Conservation (phyloP, 30 jellyfish, hydroid and myxozoan species). For the Pelagia noctiluca region DNA sequence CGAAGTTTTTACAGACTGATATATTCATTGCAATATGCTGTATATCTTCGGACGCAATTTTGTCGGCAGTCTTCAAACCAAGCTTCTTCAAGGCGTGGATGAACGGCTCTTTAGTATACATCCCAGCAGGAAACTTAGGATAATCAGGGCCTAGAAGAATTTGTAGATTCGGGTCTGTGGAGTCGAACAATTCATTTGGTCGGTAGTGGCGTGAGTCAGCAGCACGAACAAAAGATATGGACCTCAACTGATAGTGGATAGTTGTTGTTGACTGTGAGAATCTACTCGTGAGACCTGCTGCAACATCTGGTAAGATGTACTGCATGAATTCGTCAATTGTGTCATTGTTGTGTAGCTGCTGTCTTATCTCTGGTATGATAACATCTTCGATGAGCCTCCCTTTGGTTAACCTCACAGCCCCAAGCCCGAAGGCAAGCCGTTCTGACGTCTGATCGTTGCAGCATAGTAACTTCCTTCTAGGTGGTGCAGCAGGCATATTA, state of each 20-base stretch:
- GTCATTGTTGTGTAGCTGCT: background rate
- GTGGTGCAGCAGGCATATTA: constrained; percentile 19
- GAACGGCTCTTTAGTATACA: background rate
- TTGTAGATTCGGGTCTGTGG: background rate
- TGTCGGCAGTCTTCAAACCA: constrained; percentile 34
- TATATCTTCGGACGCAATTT: constrained; percentile 57
- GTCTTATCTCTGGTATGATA: constrained; percentile 6
- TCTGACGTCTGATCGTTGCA: background rate
- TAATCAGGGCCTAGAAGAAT: constrained; percentile 36
- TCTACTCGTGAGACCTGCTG: background rate
- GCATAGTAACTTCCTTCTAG: constrained; percentile 5
- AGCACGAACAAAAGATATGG: constrained; percentile 14
- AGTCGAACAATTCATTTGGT: constrained; percentile 58
- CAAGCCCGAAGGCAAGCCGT: constrained; percentile 16
- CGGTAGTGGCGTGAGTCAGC: constrained; percentile 23
- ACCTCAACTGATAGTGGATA: constrained; percentile 1
- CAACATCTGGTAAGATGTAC: constrained; percentile 17
- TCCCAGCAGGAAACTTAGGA: constrained; percentile 57
- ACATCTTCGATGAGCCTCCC: constrained; percentile 5
- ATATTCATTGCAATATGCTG: background rate
- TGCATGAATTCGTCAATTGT: constrained; percentile 5
- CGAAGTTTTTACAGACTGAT: background rate
- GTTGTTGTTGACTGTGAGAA: no score
- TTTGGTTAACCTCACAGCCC: constrained; percentile 20
- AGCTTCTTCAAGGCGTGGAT: constrained; percentile 22